Percentiles rank a stretch among this genome's conserved stretches.
Evolutionary conservation across 1,140 invertebrate genomes (phyloP).

Genomic region (Brachionus calyciflorus): DNA sequence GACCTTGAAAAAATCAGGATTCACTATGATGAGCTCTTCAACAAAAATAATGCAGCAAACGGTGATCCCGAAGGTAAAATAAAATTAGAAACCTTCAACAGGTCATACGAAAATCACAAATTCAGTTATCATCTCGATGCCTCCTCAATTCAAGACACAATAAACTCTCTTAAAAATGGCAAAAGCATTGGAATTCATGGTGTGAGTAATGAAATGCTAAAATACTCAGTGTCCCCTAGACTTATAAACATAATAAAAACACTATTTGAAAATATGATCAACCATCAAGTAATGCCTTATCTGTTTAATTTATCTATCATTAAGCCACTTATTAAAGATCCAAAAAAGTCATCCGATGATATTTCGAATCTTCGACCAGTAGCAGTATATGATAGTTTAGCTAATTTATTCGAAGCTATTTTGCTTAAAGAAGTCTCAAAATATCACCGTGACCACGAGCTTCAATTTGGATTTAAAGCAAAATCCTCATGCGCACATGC

Average conservation of each 20-base stretch:
- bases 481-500: not conserved
- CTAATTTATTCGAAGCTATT: too few species aligned
- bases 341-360: not conserved
- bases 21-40: not conserved
- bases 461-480: not conserved
- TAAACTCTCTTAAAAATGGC: not conserved
- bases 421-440: too few species aligned
- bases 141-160: too few species aligned
- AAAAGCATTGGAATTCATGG: not conserved
- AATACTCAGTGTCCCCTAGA: not conserved
- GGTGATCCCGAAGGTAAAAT: not conserved
- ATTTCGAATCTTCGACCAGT: not conserved
- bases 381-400: too few species aligned
- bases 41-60: not conserved
- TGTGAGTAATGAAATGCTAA: not conserved
- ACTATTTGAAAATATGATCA: conserved; percentile 1
- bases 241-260: not conserved
- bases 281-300: too few species aligned
- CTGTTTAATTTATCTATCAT: too few species aligned
- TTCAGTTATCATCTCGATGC: too few species aligned
- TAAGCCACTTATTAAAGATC: conserved; percentile 1
- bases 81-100: not conserved
- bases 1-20: not conserved
- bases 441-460: not conserved
- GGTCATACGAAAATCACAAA: too few species aligned